phyloP scores from a whole-genome alignment of 2,888 invertebrate genomes.

The Xylocampa areola region DNA sequence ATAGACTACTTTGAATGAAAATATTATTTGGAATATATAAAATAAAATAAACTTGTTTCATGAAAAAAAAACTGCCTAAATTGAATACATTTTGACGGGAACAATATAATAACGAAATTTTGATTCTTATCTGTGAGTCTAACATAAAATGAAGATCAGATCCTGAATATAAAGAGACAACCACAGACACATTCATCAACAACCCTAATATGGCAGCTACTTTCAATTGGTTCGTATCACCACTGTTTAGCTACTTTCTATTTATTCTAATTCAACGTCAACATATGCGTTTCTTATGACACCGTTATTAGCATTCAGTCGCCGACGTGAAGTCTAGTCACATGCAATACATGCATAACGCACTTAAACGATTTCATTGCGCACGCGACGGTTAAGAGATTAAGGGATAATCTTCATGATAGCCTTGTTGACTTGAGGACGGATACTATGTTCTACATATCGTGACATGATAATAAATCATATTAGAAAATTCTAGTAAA shows the following conservation, averaged over 20 bases:
- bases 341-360: constrained; percentile 63
- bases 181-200: constrained; percentile 4
- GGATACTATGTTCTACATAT: constrained; percentile 19
- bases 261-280: constrained; percentile 59
- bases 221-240: constrained; percentile 46
- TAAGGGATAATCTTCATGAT: constrained; percentile 65
- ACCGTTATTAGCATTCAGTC: constrained; percentile 67
- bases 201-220: constrained; percentile 54
- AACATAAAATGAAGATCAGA: constrained; percentile 14
- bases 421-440: constrained; percentile 44
- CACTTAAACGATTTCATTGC: constrained; percentile 75
- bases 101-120: background rate
- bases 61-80: no score
- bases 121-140: no score
- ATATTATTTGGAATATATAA: background rate
- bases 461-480: constrained; percentile 25
- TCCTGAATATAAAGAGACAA: constrained; percentile 13
- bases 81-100: no score
- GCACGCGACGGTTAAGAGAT: constrained; percentile 63
- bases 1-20: background rate
- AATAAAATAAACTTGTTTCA: background rate
- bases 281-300: constrained; percentile 59
- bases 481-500: no score
- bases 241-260: constrained; percentile 56
- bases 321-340: constrained; percentile 67